These are phyloP conservation scores for Gobio gobio DNA, from an alignment of 2,113 vertebrate species.

Conservation along the genomic window DNA sequence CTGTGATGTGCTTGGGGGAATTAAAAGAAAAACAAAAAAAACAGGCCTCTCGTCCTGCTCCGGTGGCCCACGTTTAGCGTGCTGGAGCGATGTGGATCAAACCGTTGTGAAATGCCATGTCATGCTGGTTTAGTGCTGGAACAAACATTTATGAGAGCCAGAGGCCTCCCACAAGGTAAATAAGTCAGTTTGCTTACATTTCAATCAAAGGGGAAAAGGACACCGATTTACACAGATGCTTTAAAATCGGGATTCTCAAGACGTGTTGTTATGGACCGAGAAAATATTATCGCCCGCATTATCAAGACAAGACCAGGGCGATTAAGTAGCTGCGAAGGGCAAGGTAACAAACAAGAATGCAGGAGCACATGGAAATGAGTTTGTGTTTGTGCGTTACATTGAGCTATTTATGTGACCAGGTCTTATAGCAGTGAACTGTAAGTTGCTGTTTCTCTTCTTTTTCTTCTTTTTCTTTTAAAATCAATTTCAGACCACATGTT, in stretches of 20 bases:
- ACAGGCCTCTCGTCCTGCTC: conserved; percentile 62
- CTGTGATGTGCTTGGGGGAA: conserved; percentile 67
- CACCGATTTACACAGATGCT: conserved; percentile 50
- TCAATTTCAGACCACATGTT: conserved; percentile 11
- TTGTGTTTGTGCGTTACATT: not conserved
- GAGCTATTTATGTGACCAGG: not conserved
- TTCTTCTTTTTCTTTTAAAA: conserved; percentile 11
- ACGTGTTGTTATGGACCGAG: conserved; percentile 66
- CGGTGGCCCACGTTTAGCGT: conserved; percentile 73
- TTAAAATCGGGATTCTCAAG: conserved; percentile 64
- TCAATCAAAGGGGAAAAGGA: conserved; percentile 61
- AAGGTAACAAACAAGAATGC: not conserved
- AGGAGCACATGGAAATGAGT: not conserved
- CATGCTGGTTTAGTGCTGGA: conserved; percentile 74
- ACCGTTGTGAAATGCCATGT: conserved; percentile 79
- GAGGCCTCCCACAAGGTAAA: conserved; percentile 79
- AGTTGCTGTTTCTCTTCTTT: not conserved
- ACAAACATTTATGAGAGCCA: conserved; percentile 81
- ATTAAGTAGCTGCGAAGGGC: conserved; percentile 33
- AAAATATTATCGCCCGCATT: conserved; percentile 48
- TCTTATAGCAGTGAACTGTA: not conserved
- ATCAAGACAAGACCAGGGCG: conserved; percentile 47
- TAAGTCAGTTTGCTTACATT: conserved; percentile 77
- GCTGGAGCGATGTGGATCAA: conserved; percentile 69
- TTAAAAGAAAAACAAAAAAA: conserved; percentile 31